Base-by-base conservation (phyloP, 2,888 invertebrate species). In the Heliothis peltigera region DNA sequence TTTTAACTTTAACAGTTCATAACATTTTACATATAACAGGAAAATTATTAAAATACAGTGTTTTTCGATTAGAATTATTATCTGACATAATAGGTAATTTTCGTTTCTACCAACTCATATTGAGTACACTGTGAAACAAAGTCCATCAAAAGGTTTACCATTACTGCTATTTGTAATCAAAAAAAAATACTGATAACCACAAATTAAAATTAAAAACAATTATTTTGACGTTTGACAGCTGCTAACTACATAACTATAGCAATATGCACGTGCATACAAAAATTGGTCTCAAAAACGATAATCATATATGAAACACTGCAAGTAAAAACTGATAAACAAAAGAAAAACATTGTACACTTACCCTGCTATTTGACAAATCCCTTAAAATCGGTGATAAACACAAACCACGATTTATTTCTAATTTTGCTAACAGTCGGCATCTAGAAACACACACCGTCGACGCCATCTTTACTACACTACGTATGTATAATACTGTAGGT, bases 391-490 rank as follows among this genome's bases (percentile, higher is more conserved):
- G 91, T 82, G 94, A 92, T 89, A 95, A 92, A 93, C 94, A 94
- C 93, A 95, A 92, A 87, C 90, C 94, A 92, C 95, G 95, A 92
- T 95, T 95, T 92, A 96, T 92, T 92, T 96, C 95, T 92, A 96
- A 93, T 94, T 95, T 95, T 85, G 95, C 91, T 87, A 96, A 91
- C 88, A 96, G 91, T 92, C 96, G 95, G 92, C 96, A 95, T 89
- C 93, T 92, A 90, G 95, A 95, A 90, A 95, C 95, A 92, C 96
- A 95, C 90, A 96, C 95, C 89, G 95, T 94, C 90, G 95, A 95
- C 95, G 96, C 96, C 96, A 96, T 96, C 92, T 95, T 95, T 93
- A 91, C 91, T 93, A 91, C 91, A 94, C 93, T 93, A 94, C 92
- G 77, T 84, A 80, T 77, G 77, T 82, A 83, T 70, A 79, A 58